Base-by-base conservation (phyloP, 1,140 invertebrate genomes). In the Euura lappo region DNA sequence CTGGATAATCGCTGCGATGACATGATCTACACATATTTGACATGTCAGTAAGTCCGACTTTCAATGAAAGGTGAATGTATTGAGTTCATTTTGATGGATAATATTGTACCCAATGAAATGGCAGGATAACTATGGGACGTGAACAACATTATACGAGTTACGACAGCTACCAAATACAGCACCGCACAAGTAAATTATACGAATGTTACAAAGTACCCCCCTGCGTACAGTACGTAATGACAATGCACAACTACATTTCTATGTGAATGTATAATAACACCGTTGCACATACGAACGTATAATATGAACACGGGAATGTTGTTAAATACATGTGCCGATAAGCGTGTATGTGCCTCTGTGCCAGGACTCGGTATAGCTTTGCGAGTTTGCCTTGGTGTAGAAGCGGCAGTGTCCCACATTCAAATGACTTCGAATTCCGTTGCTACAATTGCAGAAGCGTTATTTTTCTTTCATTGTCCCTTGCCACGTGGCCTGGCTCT, bases 141-240 rank as follows among this genome's bases (percentile, higher is more conserved):
- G 51, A 60, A 60, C 51, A 60, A 60, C 51, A n/a, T 60, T 8
- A 8, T n/a, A 5, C 6, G 51, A 60, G 13, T n/a, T 11, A 60
- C 51, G 13, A n/a, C 51, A 60, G 6, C 28, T 60, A 60, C 51
- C 51, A 60, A 6, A 60, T 60, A 60, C 51, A 60, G 51, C 51
- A 8, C 13, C 13, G 6, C 51, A 6, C 51, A 60, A 60, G 51
- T 60, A 60, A 60, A 60, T 60, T 60, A 60, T 60, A 60, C 51
- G 51, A 60, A 60, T 60, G 51, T 60, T 60, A 60, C 13, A 60
- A 60, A 60, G 51, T 60, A 60, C 51, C 13, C 51, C 51, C 51
- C 6, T 4, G 51, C 51, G 51, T 60, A 6, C 51, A 60, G 13
- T 60, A 60, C 51, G 13, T 28, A 60, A n/a, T n/a, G 51, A 60